Base-by-base conservation (phyloP, 2,888 invertebrate genomes). In the Cerastoderma edule region DNA sequence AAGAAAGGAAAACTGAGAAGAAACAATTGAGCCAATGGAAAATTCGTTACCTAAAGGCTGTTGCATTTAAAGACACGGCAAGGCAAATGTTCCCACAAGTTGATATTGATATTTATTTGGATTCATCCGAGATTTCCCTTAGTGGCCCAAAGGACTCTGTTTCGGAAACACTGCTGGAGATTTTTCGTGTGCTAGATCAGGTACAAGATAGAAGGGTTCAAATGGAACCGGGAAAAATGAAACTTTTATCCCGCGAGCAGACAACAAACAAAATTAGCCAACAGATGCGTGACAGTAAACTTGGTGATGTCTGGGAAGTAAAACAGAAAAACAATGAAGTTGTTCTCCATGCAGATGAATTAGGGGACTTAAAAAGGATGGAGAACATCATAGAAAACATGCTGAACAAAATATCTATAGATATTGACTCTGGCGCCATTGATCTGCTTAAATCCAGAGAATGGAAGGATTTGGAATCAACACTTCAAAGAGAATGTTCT, bases 221-320 rank as follows among this genome's bases (percentile, higher is more conserved):
- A n/a, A 35, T 78, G 1, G 78, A 65, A 19, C 10, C 24, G 3
- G 73, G 70, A 39, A 24, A 67, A n/a, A 30, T 27, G 13, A 27
- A 64, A 16, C 50, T 78, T 16, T 44, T 78, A 27, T 48, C 73
- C 39, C 63, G 67, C 32, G 32, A 70, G 30, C 28, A 32, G 1
- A 70, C 56, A 30, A 16, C 30, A 30, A 54, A 67, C 1, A 48
- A 35, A 46, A 44, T 78, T 16, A 70, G 56, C 10, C 8, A 54
- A 19, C 16, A 35, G n/a, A 67, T 78, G 63, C 53, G 44, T 10
- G 48, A 64, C 13, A 60, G 71, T 8, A n/a, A 33, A 30, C 35
- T 78, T 8, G n/a, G 66, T n/a, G 73, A 78, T 67, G 57, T 78
- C 16, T 78, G 78, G 78, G 75, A 72, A 22, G 19, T 75, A 3